Conservation (phyloP, 2,888 invertebrate species). For the Halocaridina rubra region DNA sequence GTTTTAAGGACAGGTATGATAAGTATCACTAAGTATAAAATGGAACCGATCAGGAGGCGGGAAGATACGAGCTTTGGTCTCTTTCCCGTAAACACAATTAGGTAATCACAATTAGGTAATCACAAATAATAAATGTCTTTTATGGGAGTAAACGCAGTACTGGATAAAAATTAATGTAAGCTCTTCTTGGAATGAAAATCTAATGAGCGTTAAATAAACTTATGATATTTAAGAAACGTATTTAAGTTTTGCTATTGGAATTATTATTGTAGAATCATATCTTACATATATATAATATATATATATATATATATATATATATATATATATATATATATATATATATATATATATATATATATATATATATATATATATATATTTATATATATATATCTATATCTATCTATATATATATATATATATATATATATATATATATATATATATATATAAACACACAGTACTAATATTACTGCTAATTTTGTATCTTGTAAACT, state of each 20-base stretch:
- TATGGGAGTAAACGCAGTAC: too few species aligned
- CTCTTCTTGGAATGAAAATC: not conserved
- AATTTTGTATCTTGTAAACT: not conserved
- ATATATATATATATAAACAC: not conserved
- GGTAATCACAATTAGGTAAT: too few species aligned
- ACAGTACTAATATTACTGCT: not conserved
- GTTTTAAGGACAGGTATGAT: too few species aligned
- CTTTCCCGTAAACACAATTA: too few species aligned
- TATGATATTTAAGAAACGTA: not conserved
- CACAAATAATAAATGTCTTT: not conserved
- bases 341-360: too few species aligned
- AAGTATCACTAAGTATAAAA: too few species aligned
- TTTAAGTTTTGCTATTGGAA: not conserved
- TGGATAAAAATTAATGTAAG: too few species aligned
- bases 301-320: conserved; percentile 1
- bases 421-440: not conserved
- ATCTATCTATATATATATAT: too few species aligned
- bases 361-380: too few species aligned
- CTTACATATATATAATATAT: not conserved
- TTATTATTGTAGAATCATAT: not conserved
- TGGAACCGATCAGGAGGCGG: too few species aligned
- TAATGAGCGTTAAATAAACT: not conserved
- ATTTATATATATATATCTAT: too few species aligned
- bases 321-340: not conserved
- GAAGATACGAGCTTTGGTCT: too few species aligned